Base-by-base conservation (phyloP, 2,113 vertebrate genomes). In the Spea multiplicata region DNA sequence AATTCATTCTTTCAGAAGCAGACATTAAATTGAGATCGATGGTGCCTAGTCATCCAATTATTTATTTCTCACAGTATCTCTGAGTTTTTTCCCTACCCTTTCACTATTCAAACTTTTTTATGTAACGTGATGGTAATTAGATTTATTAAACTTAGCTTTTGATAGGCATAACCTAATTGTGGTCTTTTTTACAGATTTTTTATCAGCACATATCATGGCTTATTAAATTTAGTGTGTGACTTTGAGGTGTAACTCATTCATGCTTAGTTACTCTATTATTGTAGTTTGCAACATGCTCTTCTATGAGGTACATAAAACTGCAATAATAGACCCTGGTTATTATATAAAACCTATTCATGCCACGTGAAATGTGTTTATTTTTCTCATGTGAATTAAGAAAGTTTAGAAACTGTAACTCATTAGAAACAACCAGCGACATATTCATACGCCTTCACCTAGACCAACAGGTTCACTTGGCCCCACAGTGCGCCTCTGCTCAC, bases 1-100 rank as follows among this genome's bases (percentile, higher is more conserved):
- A 79, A 79, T 79, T 79, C 62, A 79, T 79, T 79, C 71, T 79
- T 79, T 79, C 77, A 79, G 77, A 79, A 79, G 77, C 70, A 73
- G 61, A 73, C 77, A 79, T 79, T 79, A 79, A 79, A 79, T 73
- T 79, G 70, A 79, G 77, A 79, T 79, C 30, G 71, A 79, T 79
- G 70, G 62, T 79, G 61, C 77, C 77, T 73, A 79, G 62, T 79
- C 77, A 73, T 79, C 77, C 77, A 73, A 49, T 79, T 73, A 79
- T 73, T 79, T 79, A 62, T 79, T 79, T 73, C 77, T 73, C 67
- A 52, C 62, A 44, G 14, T 53, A 17, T 52, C 47, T 75, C 44
- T 14, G 61, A 1, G n/a, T 73, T 73, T 64, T 72, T 66, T 14
- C 13, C 65, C 17, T 70, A 6, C 5, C n/a, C 16, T 72, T 73